Base-by-base conservation (phyloP, 2,113 vertebrate species). In the Protomyctophum bolini region DNA sequence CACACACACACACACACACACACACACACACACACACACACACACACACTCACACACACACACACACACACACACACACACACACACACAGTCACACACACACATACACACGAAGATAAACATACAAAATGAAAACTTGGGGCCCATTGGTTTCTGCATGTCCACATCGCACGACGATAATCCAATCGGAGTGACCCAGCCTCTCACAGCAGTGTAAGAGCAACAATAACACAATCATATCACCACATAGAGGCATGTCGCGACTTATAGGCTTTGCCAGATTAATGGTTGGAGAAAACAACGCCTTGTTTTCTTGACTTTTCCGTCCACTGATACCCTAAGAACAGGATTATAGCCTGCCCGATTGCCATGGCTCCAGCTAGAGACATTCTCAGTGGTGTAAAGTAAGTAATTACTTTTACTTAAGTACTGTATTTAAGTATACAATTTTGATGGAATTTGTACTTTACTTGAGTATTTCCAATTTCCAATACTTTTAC, bases 321-420 rank as follows among this genome's bases (percentile, higher is more conserved):
- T 87, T 89, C 75, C 70, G 75, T 82, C 79, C 51, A 3, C 57
- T 73, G 77, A 84, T 83, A 88, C 73, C 75, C 58, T 79, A 64
- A 86, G 72, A 70, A 73, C 71, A 82, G 86, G 90, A 89, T 89
- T 90, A 91, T 73, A 72, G 80, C 81, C 57, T 78, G 86, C 73
- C 21, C 66, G 68, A 86, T 81, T 15, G 56, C 72, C 75, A 21
- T 83, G 78, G 72, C 72, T 83, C 73, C 75, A 81, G 67, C 21
- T 21, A 21, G 21, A 1, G 21, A 21, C 21, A 21, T 21, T 21
- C 21, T 21, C 21, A 21, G 21, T 21, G 21, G 21, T 21, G 21
- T 21, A 21, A 21, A 21, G 21, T 21, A 21, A 21, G 1, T 21
- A 21, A 21, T 1, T 21, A 21, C 21, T 21, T 21, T 21, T 21